Conservation (phyloP, 2,113 vertebrate genomes). For the Capra hircus region DNA sequence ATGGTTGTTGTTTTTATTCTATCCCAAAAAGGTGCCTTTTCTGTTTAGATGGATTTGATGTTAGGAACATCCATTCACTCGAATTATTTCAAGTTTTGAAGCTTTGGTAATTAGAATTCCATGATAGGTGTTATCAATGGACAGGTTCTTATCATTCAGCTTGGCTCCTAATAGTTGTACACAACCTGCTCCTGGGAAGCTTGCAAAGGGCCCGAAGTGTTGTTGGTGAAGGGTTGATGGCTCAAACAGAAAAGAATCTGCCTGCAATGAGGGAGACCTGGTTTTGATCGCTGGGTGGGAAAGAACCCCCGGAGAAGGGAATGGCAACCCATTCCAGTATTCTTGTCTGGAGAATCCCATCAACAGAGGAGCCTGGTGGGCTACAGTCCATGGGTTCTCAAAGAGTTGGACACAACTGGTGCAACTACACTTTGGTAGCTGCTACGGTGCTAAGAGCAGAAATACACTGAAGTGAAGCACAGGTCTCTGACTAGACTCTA, state of each 20-base stretch:
- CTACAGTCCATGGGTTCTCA: background rate
- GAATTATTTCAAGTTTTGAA: slow-evolving; percentile 11
- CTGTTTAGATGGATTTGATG: background rate
- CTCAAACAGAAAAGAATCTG: background rate
- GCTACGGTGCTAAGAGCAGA: background rate
- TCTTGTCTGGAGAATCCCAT: background rate
- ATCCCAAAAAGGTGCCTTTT: background rate
- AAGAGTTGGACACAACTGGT: background rate
- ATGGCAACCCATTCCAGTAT: background rate
- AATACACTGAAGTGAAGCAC: background rate
- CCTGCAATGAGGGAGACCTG: background rate
- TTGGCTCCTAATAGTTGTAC: background rate
- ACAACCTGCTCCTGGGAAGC: background rate
- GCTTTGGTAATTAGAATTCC: background rate
- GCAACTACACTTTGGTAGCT: background rate
- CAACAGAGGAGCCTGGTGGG: background rate
- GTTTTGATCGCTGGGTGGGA: background rate
- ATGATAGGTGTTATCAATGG: background rate
- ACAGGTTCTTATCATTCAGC: background rate
- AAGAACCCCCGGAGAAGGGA: background rate
- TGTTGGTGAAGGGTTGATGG: background rate
- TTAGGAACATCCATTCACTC: background rate
- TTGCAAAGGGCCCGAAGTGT: background rate
- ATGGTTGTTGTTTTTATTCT: background rate
- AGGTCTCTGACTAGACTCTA: background rate